Percentiles rank a stretch among this genome's conserved stretches.
Conservation (phyloP, 2,888 invertebrate genomes). For the Uloborus plumipes region DNA sequence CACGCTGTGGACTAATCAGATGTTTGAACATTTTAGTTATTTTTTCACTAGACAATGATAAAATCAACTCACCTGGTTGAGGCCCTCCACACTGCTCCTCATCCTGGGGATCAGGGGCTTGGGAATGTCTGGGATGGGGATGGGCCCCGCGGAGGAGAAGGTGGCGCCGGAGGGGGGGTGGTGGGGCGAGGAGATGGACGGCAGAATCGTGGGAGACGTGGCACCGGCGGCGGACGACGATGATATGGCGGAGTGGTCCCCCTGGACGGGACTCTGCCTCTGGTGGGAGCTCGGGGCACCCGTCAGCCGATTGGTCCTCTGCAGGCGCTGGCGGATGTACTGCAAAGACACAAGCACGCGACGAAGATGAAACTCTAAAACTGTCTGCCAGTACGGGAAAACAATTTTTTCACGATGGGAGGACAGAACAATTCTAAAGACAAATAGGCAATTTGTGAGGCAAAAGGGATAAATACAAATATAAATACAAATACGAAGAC, state of each 20-base stretch:
- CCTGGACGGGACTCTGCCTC: slow-evolving; percentile 74
- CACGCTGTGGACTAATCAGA: too few relatives aligned
- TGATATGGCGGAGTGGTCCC: slow-evolving; percentile 74
- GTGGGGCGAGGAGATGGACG: slow-evolving; percentile 48
- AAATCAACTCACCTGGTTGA: slow-evolving; percentile 81
- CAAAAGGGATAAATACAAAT: too few relatives aligned
- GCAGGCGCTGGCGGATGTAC: slow-evolving; percentile 69
- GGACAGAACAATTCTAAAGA: too few relatives aligned
- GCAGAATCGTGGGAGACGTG: slow-evolving; percentile 38
- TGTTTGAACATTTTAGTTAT: too few relatives aligned
- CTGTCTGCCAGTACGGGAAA: too few relatives aligned
- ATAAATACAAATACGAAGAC: too few relatives aligned
- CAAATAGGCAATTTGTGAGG: too few relatives aligned
- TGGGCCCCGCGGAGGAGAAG: slow-evolving; percentile 71
- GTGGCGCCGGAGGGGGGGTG: slow-evolving; percentile 30
- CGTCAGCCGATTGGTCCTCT: slow-evolving; percentile 68
- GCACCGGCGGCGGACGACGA: slow-evolving; percentile 52
- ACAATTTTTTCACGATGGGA: too few relatives aligned
- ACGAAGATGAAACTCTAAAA: too few relatives aligned
- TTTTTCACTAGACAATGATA: too few relatives aligned
- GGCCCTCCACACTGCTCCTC: slow-evolving; percentile 86
- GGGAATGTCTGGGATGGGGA: slow-evolving; percentile 76
- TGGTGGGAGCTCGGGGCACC: slow-evolving; percentile 56
- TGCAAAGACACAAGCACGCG: slow-evolving; percentile 15
- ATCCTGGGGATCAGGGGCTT: slow-evolving; percentile 78